Base-by-base conservation (phyloP, 2,113 vertebrate species). In the Haliaeetus leucogaster region DNA sequence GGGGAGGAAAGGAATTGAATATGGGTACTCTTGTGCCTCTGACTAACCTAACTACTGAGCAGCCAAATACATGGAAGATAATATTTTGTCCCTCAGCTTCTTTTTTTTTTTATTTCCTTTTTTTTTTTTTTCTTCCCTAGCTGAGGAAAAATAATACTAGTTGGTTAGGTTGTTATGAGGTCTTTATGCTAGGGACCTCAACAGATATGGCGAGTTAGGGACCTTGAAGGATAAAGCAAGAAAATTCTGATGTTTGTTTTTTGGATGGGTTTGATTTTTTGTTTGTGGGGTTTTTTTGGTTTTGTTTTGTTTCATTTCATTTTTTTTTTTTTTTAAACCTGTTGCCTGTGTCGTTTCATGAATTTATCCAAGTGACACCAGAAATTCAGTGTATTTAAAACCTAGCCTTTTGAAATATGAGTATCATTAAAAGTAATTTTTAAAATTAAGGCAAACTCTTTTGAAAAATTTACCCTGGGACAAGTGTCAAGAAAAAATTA, bases 401-500 rank as follows among this genome's bases (percentile, higher is more conserved):
- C 17, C 34, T n/a, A 48, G 10, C 42, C n/a, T 63, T 77, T 58
- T 90, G 88, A 93, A 80, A 50, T 36, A 50, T 19, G 17, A 47
- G 5, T 53, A 68, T 73, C 20, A 30, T 90, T 92, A 90, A 81
- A 93, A 95, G 34, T 50, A 7, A 68, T 40, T 80, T 90, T 93
- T 67, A n/a, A 92, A 90, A 78, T 71, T 90, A 94, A 92, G 29
- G 27, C 58, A 88, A 29, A 38, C 21, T 91, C 59, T 36, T 63
- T 12, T 72, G n/a, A 85, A 90, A 86, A 83, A 55, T 38, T 80
- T 93, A 68, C 63, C 61, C n/a, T 78, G 59, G 90, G 68, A 81
- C 32, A 34, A 90, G 42, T 36, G 59, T 95, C 65, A 94, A 77
- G 76, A 82, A 83, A 50, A 90, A 16, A 83, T 86, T 47, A 84